Evolutionary conservation across 1,140 invertebrate species (phyloP).

Genomic region (Microplitis mediator): DNA sequence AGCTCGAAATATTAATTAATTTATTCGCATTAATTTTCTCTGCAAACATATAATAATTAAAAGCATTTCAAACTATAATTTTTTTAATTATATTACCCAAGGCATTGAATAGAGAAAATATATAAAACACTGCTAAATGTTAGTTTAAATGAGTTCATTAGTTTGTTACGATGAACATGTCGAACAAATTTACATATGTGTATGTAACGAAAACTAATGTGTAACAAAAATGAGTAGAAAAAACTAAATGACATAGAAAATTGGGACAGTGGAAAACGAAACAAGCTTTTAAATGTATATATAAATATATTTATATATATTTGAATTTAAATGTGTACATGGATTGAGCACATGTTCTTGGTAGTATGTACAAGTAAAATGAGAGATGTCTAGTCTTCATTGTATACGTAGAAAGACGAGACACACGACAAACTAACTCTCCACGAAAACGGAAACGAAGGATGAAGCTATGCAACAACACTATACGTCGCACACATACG

Average conservation of each 20-base stretch:
- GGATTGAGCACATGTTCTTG: neutral
- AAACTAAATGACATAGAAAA: neutral
- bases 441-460: constrained; percentile 43
- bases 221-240: neutral
- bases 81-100: too few relatives aligned
- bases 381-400: constrained; percentile 15
- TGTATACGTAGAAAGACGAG: neutral
- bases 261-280: neutral
- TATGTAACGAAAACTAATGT: too few relatives aligned
- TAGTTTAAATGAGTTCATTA: too few relatives aligned
- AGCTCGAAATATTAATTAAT: too few relatives aligned
- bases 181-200: too few relatives aligned
- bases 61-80: too few relatives aligned
- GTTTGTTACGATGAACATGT: too few relatives aligned
- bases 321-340: neutral
- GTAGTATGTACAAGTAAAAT: neutral
- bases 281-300: neutral
- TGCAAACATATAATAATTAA: too few relatives aligned
- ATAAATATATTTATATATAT: neutral
- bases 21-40: too few relatives aligned
- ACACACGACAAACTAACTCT: constrained; percentile 5
- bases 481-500: constrained; percentile 27
- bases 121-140: too few relatives aligned
- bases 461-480: constrained; percentile 35
- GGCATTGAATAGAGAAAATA: too few relatives aligned